Evolutionary conservation across 2,113 vertebrate species (phyloP).

Genomic region (Natator depressus): DNA sequence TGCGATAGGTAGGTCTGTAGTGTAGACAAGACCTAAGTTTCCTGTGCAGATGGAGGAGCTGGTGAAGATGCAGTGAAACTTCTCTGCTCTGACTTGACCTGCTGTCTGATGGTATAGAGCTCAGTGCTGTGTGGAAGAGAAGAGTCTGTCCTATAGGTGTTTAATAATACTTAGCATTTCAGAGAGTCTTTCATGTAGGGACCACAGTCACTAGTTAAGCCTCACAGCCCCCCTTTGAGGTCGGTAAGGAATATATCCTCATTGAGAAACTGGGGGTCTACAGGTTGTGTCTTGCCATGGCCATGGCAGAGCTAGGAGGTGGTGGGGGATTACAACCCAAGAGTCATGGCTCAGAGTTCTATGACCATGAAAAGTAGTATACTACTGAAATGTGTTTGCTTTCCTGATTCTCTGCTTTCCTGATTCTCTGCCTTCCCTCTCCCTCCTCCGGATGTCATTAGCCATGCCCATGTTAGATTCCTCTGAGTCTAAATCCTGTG

Average conservation of each 20-base stretch:
- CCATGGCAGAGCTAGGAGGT: neutral
- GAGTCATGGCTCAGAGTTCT: neutral
- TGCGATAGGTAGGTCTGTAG: too few species aligned
- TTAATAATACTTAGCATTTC: neutral
- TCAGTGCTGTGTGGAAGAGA: neutral
- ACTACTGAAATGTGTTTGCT: neutral
- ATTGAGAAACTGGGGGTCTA: neutral
- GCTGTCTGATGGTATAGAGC: neutral
- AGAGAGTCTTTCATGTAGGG: neutral
- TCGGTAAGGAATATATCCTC: neutral
- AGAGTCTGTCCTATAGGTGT: neutral
- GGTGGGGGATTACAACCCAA: neutral
- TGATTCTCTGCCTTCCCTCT: neutral
- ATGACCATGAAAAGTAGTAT: neutral
- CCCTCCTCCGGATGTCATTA: neutral
- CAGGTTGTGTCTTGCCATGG: neutral
- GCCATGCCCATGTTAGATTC: rapidly evolving
- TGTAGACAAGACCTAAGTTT: neutral
- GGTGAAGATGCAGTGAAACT: neutral
- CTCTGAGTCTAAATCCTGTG: neutral
- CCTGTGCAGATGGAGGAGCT: neutral
- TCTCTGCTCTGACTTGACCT: neutral
- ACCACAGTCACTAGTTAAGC: neutral
- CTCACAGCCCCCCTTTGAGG: rapidly evolving
- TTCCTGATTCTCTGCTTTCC: neutral